phyloP scores from a whole-genome alignment of 2,113 vertebrate species.

The Pantherophis guttatus region DNA sequence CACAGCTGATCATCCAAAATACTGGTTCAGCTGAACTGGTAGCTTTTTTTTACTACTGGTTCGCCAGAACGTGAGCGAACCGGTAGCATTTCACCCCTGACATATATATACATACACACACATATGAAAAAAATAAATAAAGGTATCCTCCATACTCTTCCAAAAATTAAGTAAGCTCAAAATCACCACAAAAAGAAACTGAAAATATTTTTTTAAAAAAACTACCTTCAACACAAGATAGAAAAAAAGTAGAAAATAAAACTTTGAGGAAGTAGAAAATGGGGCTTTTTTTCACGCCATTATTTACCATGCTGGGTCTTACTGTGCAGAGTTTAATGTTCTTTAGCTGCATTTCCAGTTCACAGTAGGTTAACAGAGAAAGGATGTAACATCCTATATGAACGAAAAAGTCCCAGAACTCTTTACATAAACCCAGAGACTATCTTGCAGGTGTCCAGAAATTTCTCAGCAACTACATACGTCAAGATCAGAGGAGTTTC shows the following conservation, averaged over 20 bases:
- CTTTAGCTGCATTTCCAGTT: background rate
- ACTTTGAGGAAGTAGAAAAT: background rate
- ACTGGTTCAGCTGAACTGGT: too few species aligned
- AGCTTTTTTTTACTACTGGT: too few species aligned
- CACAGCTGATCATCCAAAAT: too few species aligned
- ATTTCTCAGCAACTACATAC: too few species aligned
- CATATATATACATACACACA: too few species aligned
- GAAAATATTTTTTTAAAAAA: background rate
- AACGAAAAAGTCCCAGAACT: background rate
- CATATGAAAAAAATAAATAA: background rate
- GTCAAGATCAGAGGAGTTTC: too few species aligned
- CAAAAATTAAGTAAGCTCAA: background rate
- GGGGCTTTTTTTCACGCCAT: background rate
- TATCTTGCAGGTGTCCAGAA: background rate
- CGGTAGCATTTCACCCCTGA: too few species aligned
- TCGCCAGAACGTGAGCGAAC: too few species aligned
- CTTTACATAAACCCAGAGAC: background rate
- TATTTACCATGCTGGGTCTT: background rate
- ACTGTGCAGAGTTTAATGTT: background rate
- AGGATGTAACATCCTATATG: background rate
- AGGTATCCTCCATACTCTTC: background rate
- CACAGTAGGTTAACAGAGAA: background rate
- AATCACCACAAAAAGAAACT: background rate
- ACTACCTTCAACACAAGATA: background rate
- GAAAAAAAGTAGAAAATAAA: background rate